Percentiles rank a stretch among this genome's conserved stretches.
Conservation (phyloP, 2,888 invertebrate genomes). For the Zelleria hepariella region DNA sequence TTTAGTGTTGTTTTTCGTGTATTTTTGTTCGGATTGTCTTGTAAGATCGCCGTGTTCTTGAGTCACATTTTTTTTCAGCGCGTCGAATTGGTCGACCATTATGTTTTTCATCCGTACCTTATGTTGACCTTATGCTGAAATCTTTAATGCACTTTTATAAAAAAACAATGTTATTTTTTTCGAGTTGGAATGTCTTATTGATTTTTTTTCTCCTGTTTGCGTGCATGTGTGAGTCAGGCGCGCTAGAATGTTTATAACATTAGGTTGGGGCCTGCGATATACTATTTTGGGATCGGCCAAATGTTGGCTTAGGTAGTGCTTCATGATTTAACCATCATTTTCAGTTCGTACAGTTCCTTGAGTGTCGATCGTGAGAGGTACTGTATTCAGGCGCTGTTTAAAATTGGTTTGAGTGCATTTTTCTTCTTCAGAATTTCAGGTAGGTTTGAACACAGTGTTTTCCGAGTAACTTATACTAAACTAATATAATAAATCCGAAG, state of each 20-base stretch:
- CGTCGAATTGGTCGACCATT: slow-evolving; percentile 46
- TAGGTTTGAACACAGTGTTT: background rate
- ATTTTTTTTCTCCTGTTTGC: slow-evolving; percentile 41
- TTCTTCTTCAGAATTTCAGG: background rate
- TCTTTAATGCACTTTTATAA: slow-evolving; percentile 11
- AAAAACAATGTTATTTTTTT: background rate
- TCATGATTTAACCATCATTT: slow-evolving; percentile 43
- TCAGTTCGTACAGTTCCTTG: slow-evolving; percentile 23
- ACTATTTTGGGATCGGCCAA: slow-evolving; percentile 67
- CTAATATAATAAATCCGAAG: too few relatives aligned
- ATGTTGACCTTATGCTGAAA: slow-evolving; percentile 9
- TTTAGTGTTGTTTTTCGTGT: slow-evolving; percentile 34
- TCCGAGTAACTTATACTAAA: too few relatives aligned
- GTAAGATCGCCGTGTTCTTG: slow-evolving; percentile 42
- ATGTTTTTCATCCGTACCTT: slow-evolving; percentile 21
- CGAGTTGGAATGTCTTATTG: slow-evolving; percentile 48
- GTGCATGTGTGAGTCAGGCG: slow-evolving; percentile 42
- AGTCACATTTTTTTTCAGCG: slow-evolving; percentile 62
- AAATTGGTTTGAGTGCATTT: background rate
- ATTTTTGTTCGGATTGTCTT: slow-evolving; percentile 37
- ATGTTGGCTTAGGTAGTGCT: slow-evolving; percentile 46
- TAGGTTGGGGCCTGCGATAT: slow-evolving; percentile 57
- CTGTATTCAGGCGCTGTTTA: slow-evolving; percentile 18
- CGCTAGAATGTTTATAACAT: slow-evolving; percentile 61
- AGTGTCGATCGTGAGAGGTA: slow-evolving; percentile 16